phyloP scores from a whole-genome alignment of 2,888 invertebrate species.

The Philereme vetulata region DNA sequence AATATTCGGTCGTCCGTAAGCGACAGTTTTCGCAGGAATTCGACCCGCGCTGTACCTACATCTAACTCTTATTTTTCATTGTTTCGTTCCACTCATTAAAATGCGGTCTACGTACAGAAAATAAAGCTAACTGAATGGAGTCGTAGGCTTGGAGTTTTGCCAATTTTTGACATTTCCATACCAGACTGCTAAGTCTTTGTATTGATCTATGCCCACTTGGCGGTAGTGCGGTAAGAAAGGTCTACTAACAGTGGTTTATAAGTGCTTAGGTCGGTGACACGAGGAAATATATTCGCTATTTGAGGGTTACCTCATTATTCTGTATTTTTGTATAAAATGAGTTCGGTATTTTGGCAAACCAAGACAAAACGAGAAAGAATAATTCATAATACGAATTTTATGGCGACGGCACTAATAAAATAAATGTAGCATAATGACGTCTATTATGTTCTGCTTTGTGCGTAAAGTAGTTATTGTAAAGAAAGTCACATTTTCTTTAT shows the following conservation, averaged over 20 bases:
- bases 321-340: slow-evolving; percentile 33
- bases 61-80: slow-evolving; percentile 40
- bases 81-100: slow-evolving; percentile 59
- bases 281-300: slow-evolving; percentile 42
- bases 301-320: slow-evolving; percentile 33
- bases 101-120: slow-evolving; percentile 69
- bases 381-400: slow-evolving; percentile 29
- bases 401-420: slow-evolving; percentile 23
- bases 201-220: slow-evolving; percentile 41
- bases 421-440: slow-evolving; percentile 21
- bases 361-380: slow-evolving; percentile 22
- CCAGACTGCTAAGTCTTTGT: slow-evolving; percentile 34
- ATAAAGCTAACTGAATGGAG: slow-evolving; percentile 63
- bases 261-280: slow-evolving; percentile 51
- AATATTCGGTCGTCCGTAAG: slow-evolving; percentile 8
- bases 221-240: slow-evolving; percentile 27
- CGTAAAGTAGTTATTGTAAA: background rate
- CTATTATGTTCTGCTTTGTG: background rate
- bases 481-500: background rate
- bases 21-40: slow-evolving; percentile 29
- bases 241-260: slow-evolving; percentile 43
- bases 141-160: slow-evolving; percentile 60
- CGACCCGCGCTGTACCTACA: slow-evolving; percentile 16
- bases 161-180: slow-evolving; percentile 68
- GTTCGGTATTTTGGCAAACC: slow-evolving; percentile 26